Base-by-base conservation (phyloP, 2,888 invertebrate species). In the Lymantria monacha region DNA sequence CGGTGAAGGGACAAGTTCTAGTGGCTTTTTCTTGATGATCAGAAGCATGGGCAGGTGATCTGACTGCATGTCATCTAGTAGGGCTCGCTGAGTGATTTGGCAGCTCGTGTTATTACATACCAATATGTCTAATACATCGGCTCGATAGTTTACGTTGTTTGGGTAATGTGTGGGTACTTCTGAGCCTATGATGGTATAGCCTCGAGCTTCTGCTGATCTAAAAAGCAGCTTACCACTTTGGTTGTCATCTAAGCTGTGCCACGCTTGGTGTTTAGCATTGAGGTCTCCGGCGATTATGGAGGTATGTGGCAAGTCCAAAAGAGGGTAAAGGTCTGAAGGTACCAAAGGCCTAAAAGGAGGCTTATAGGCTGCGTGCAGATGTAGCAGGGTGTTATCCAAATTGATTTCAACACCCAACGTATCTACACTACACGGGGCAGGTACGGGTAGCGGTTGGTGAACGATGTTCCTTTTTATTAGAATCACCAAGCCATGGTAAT, bases 131-230 rank as follows among this genome's bases (percentile, higher is more conserved):
- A 44, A 3, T 3, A 44, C 44, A 13, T 44, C 44, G 3, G 44
- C 33, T 14, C 3, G 9, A 14, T n/a, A 10, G 1, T 13, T 7
- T 0, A 5, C 1, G 33, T 7, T 10, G 44, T 44, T 9, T 7
- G 44, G 44, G 33, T 44, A 44, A 9, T 33, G 44, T 10, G 44
- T 44, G 7, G 44, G 44, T 9, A 33, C 44, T 7, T 44, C 33
- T 11, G 44, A 33, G 33, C 44, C 36, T 0, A n/a, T 3, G 1
- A 44, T 33, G 11, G 10, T 14, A 9, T 44, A 44, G 10, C 36
- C 44, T 7, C 13, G 33, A 14, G 10, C 10, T 5, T 44, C 44
- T 1, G 44, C 44, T 13, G n/a, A 30, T 1, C 5, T 33, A 9
- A 14, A 13, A 10, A 33, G 44, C 1, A 2, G 33, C 9, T 2